Evolutionary conservation across 2,113 vertebrate genomes (phyloP).

Genomic region (Alaudala cheleensis): DNA sequence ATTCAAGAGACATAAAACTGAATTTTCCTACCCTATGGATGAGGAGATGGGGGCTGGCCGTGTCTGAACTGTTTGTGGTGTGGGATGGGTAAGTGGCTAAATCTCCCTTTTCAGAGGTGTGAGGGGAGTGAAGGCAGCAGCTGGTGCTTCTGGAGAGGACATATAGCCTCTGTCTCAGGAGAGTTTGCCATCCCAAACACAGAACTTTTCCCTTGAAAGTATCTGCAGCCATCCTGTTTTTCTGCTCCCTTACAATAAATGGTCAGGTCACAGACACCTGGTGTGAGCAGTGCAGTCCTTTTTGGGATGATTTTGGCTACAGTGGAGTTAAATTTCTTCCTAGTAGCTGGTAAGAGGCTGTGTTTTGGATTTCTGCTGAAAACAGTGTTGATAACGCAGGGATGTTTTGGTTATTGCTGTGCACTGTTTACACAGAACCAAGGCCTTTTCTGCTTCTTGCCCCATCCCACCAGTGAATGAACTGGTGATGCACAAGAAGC

Average conservation of each 20-base stretch:
- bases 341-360: not conserved
- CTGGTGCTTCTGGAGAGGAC: not conserved
- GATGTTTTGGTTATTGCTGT: not conserved
- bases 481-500: not conserved
- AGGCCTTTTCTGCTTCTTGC: not conserved
- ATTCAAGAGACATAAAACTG: not conserved
- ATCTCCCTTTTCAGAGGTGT: not conserved
- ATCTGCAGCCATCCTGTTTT: not conserved
- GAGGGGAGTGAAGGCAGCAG: rapidly evolving
- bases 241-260: not conserved
- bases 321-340: not conserved
- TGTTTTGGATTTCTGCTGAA: not conserved
- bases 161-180: not conserved
- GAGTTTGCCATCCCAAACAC: not conserved
- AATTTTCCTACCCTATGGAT: not conserved
- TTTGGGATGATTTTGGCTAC: not conserved
- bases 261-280: not conserved
- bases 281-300: not conserved
- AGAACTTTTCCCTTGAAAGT: not conserved
- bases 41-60: not conserved
- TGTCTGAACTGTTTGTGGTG: not conserved
- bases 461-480: not conserved
- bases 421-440: not conserved
- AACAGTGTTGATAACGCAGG: not conserved
- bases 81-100: not conserved